phyloP scores from a whole-genome alignment of 2,888 invertebrate genomes.

The Chymomyza procnemis region DNA sequence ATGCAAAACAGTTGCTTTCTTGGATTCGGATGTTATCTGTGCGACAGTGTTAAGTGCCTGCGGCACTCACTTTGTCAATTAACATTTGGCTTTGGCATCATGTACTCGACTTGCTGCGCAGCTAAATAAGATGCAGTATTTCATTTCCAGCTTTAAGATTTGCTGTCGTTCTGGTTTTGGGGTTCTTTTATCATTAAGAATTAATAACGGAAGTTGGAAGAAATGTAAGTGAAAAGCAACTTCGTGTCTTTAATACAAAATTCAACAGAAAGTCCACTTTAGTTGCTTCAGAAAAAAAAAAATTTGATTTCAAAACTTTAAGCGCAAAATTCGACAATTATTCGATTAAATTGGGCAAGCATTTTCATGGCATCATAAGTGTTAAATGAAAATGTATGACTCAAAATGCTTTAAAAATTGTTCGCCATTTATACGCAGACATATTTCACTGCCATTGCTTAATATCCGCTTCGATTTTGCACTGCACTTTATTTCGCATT shows the following conservation, averaged over 20 bases:
- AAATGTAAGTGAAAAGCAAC: no score
- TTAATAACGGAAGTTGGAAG: no score
- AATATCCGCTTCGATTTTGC: conserved; percentile 56
- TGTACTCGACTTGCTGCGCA: background rate
- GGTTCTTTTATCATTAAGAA: no score
- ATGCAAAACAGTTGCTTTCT: conserved; percentile 1
- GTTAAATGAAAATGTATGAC: background rate
- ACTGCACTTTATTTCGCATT: conserved; percentile 51
- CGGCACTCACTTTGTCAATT: background rate
- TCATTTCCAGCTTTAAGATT: background rate
- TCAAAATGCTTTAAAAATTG: background rate
- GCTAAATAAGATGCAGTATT: background rate
- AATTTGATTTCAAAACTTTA: no score
- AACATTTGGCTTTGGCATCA: background rate
- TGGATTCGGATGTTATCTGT: background rate
- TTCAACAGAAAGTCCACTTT: no score
- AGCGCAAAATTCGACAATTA: no score
- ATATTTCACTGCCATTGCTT: conserved; percentile 17
- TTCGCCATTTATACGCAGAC: background rate
- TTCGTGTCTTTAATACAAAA: no score
- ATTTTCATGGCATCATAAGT: background rate
- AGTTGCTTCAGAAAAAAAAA: no score
- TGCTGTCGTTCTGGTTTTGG: background rate
- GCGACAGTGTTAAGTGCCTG: background rate
- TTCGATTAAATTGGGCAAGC: no score